Evolutionary conservation across 2,113 vertebrate species (phyloP).

Genomic region (Ceyx melanurus): DNA sequence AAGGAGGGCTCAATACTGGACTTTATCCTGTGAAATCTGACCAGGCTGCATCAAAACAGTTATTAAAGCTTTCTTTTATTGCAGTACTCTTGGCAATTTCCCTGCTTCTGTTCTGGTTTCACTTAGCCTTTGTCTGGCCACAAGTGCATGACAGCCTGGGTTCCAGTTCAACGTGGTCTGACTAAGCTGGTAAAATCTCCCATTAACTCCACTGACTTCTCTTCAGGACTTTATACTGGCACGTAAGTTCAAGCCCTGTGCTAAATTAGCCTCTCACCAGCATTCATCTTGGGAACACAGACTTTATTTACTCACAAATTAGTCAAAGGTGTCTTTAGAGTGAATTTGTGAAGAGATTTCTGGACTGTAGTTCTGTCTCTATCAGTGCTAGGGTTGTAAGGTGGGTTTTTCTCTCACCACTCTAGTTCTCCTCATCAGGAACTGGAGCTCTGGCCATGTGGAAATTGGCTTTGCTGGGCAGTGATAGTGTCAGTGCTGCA

Average conservation of each 20-base stretch:
- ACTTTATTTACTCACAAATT: neutral
- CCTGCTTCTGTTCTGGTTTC: conserved; percentile 61
- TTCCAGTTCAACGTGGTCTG: conserved; percentile 18
- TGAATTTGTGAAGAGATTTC: neutral
- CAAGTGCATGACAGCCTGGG: conserved; percentile 24
- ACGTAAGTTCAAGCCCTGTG: neutral
- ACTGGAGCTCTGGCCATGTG: neutral
- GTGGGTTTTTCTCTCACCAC: neutral
- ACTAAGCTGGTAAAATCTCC: conserved; percentile 37
- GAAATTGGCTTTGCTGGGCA: neutral
- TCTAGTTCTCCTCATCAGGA: neutral
- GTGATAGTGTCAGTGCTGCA: neutral
- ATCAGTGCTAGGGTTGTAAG: neutral
- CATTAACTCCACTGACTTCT: conserved; percentile 1
- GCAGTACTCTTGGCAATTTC: conserved; percentile 18
- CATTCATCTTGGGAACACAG: neutral
- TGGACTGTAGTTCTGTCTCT: neutral
- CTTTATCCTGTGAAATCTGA: neutral
- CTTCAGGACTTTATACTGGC: neutral
- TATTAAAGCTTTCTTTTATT: conserved; percentile 47
- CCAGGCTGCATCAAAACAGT: conserved; percentile 31
- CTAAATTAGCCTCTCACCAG: neutral
- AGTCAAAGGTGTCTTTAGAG: neutral
- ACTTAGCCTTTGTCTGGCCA: conserved; percentile 55
- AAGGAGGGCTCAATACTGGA: neutral